Percentiles rank a stretch among this genome's conserved stretches.
Evolutionary conservation across 2,113 vertebrate species (phyloP).

Genomic region (Chlorocebus sabaeus): DNA sequence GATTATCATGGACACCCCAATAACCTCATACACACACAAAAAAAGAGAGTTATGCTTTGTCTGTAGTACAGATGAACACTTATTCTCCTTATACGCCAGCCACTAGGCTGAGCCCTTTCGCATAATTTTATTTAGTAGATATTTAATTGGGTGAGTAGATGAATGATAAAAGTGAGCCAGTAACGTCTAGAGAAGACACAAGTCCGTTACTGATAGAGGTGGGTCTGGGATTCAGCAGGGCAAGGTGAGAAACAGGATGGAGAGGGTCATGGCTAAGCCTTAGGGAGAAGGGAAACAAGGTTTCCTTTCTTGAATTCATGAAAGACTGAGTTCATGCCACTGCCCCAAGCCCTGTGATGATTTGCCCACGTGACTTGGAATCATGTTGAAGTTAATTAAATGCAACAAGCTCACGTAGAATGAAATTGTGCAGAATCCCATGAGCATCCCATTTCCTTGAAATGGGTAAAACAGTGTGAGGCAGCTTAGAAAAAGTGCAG

Average conservation of each 20-base stretch:
- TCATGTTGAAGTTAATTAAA: neutral
- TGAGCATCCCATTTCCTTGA: neutral
- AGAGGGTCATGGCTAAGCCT: neutral
- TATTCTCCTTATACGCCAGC: neutral
- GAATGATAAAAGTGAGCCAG: neutral
- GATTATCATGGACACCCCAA: neutral
- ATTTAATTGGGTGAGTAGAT: neutral
- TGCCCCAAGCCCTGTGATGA: neutral
- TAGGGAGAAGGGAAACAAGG: neutral
- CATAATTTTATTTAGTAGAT: neutral
- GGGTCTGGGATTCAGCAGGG: neutral
- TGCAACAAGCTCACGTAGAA: neutral
- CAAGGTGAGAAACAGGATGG: neutral
- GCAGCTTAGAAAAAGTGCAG: neutral
- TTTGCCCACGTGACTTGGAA: neutral
- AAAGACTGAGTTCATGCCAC: neutral
- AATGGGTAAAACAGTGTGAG: neutral
- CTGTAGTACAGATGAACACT: neutral
- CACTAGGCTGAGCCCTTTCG: neutral
- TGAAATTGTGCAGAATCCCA: neutral
- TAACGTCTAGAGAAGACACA: neutral
- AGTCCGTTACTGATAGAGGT: neutral
- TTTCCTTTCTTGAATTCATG: neutral
- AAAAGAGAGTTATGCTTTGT: neutral
- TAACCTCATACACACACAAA: neutral